Evolutionary conservation across 2,113 vertebrate species (phyloP), one percentile per base, ranked within the genome.

Genomic region (Antechinus stuartii): DNA sequence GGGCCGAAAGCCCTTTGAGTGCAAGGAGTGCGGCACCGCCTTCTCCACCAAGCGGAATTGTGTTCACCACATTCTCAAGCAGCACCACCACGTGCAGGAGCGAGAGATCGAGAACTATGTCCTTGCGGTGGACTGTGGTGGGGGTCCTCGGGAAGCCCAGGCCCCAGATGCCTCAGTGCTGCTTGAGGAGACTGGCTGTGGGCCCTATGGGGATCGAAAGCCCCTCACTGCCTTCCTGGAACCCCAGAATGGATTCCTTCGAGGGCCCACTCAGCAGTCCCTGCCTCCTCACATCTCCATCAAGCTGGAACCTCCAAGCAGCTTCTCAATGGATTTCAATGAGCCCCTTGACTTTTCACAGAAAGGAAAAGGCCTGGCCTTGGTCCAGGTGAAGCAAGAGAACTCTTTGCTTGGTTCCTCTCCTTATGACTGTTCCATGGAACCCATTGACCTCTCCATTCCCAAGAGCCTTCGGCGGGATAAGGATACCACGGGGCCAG

Each of bases 391-490:
- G 91, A 99, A 99, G 95, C 98, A 99, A 98, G 99, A 99, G 96
- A 98, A 93, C 8, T 22, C 94, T 42, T 95, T 98, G 5, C 97
- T 98, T 0, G 95, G 98, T 91, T 94, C 98, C 47, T 97, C 99
- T 11, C 96, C 95, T 54, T 99, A 98, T 0, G 99, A 99, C 96
- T 97, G 98, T 95, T 98, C 99, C 46, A 97, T 98, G 98, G 99
- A 99, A 98, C 99, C 99, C 93, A 99, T 99, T 0, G 99, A 99
- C 96, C 98, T 99, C 55, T 99, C 99, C n/a, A 98, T 99, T 92
- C 99, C 99, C 92, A 99, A 99, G 98, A 97, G 94, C 96, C 56
- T 97, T 89, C 98, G 98, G 95, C 99, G 97, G 91, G 99, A 99
- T 97, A 98, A 97, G 96, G 98, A 97, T 8, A 54, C 23, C 56